Base-by-base conservation (phyloP, 2,113 vertebrate genomes). In the Anthoscopus minutus region DNA sequence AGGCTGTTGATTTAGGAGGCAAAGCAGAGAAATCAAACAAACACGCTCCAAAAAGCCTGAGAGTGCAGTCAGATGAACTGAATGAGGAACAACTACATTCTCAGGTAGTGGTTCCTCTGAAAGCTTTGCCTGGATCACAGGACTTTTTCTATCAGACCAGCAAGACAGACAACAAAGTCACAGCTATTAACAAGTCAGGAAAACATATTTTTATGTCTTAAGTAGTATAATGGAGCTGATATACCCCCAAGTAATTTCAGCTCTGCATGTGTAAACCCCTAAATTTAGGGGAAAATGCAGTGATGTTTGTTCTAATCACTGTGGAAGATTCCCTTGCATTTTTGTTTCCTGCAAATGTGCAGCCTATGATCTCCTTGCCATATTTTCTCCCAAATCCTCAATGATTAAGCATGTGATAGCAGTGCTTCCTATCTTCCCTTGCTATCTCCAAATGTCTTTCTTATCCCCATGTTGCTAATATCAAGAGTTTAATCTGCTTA, bases 1-100 rank as follows among this genome's bases (percentile, higher is more conserved):
- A 95, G 77, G 76, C 92, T 90, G 67, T 56, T 95, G 79, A 71
- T 96, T 94, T 86, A 94, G 54, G 44, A 95, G n/a, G 87, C 50
- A 80, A 74, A 86, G 62, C 50, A 94, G 70, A 73, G 77, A 92
- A 95, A 91, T 85, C 58, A 88, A 95, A 64, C 51, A 89, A 94
- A 86, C 50, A 42, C 11, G 22, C 22, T 73, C 22, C 18, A 31
- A 86, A 70, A 95, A 77, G 54, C 14, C n/a, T 66, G 38, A 40
- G 30, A 48, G 47, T 66, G 44, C 25, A 78, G 21, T 83, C 82
- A 56, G 74, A 28, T 19, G 40, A 70, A 77, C 47, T 42, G 45
- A 54, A 37, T 70, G 66, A 76, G 33, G 54, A 88, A 11, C 33
- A 65, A 6, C 17, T 53, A 10, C 24, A 14, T 19, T 37, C 53